Evolutionary conservation across 1,140 invertebrate genomes (phyloP), one percentile per base, ranked within the genome.

Genomic region (Leptinotarsa defecta): DNA sequence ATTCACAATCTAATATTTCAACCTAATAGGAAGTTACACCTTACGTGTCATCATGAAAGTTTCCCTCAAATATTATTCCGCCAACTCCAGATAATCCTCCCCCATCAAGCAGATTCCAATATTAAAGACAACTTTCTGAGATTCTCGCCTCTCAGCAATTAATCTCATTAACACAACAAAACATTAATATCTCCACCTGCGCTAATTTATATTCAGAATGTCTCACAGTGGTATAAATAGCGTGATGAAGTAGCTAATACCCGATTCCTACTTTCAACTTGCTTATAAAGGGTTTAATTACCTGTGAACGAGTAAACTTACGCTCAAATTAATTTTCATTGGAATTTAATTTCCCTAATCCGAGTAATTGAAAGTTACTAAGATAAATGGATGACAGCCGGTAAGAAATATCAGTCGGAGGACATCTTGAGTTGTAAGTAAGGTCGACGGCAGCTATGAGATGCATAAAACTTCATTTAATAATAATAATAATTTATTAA

Each of bases 301-400:
- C 48, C 48, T 52, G 48, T 48, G 68, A 70, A 27, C 48, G 20
- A 20, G 34, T 48, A 20, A 48, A 70, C 34, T 70, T 70, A 49
- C 34, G 34, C 48, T 48, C 70, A 62, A 71, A 71, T 71, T 71
- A 71, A 71, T 71, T 71, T 62, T 62, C 70, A 71, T 71, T 71
- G 70, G 70, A 71, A 71, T 71, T 71, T 71, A 71, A 71, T 71
- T 71, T 71, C 52, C 70, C 24, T 62, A 71, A 71, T 71, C 70
- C 57, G 24, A 48, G 49, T 62, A 61, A 71, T 62, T 71, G 70
- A 71, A 71, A 71, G 24, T 71, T 71, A 63, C n/a, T 57, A 19
- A 71, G 70, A 71, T 71, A 61, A 71, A 71, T 71, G 57, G 52
- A 71, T 27, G 34, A n/a, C 24, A 68, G 24, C 3, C 67, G 52